phyloP scores from a whole-genome alignment of 2,797 vertebrate genomes.

The Lepidocolaptes lacrymiger region DNA sequence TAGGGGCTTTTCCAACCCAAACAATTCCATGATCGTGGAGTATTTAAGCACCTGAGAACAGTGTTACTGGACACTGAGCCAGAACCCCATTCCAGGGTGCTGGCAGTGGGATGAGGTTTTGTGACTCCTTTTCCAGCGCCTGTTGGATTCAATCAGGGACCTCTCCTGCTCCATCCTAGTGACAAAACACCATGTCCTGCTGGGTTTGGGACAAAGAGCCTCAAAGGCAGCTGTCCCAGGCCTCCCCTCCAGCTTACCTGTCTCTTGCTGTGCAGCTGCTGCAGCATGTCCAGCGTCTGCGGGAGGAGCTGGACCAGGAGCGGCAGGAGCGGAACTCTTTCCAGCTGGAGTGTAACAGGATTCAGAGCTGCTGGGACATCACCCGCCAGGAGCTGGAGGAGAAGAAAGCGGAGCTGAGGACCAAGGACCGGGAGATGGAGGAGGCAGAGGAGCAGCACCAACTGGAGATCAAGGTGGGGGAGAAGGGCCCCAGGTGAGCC shows the following conservation, averaged over 20 bases:
- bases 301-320: slow-evolving; percentile 87
- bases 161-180: background rate
- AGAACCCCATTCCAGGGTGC: background rate
- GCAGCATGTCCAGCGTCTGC: slow-evolving; percentile 78
- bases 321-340: slow-evolving; percentile 91
- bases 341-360: slow-evolving; percentile 88
- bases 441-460: slow-evolving; percentile 87
- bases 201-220: rapidly evolving
- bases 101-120: background rate
- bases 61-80: background rate
- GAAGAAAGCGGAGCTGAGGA: slow-evolving; percentile 82
- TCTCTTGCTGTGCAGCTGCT: slow-evolving; percentile 76
- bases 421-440: slow-evolving; percentile 86
- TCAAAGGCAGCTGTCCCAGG: rapidly evolving
- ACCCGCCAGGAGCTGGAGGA: slow-evolving; percentile 83
- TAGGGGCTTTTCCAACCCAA: background rate
- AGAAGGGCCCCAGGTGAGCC: background rate
- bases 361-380: slow-evolving; percentile 85
- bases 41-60: background rate
- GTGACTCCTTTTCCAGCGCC: background rate
- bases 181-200: background rate
- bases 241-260: background rate
- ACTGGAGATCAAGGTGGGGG: slow-evolving; percentile 89
- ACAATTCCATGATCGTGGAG: background rate
- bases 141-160: background rate